phyloP scores from a whole-genome alignment of 2,888 invertebrate genomes.

The Melanchra persicariae region DNA sequence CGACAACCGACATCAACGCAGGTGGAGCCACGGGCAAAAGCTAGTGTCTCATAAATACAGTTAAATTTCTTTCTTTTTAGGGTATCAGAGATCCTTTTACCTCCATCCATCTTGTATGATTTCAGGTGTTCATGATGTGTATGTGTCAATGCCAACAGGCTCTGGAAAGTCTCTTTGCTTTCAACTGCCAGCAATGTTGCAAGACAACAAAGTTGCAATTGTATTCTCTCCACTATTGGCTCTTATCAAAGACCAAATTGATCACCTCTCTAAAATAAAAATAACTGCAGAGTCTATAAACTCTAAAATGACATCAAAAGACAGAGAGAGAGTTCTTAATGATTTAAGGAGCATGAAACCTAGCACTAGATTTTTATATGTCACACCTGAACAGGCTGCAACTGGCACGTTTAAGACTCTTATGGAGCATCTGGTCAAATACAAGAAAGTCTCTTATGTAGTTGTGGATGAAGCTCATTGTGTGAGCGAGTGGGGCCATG shows the following conservation, averaged over 20 bases:
- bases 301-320: slow-evolving; percentile 95
- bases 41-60: not conserved
- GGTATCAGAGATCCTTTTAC: not conserved
- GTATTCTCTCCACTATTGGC: slow-evolving; percentile 99
- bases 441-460: slow-evolving; percentile 96
- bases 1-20: no score
- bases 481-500: slow-evolving; percentile 99
- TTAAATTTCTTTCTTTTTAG: not conserved
- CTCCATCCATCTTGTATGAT: slow-evolving; percentile 48
- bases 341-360: slow-evolving; percentile 95
- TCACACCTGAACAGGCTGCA: slow-evolving; percentile 99
- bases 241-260: slow-evolving; percentile 99
- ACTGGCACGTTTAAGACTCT: slow-evolving; percentile 94
- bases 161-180: slow-evolving; percentile 99
- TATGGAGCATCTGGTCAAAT: slow-evolving; percentile 93
- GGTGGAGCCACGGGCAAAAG: no score
- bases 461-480: slow-evolving; percentile 99
- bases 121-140: slow-evolving; percentile 96
- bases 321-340: slow-evolving; percentile 94
- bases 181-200: slow-evolving; percentile 97
- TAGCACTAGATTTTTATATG: slow-evolving; percentile 96
- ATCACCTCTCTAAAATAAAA: slow-evolving; percentile 94
- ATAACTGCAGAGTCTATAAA: slow-evolving; percentile 97
- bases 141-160: slow-evolving; percentile 99
- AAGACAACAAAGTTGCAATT: slow-evolving; percentile 95